These are phyloP conservation scores for Crotalus tigris DNA, from an alignment of 2,113 vertebrate species.

Conservation along the genomic window DNA sequence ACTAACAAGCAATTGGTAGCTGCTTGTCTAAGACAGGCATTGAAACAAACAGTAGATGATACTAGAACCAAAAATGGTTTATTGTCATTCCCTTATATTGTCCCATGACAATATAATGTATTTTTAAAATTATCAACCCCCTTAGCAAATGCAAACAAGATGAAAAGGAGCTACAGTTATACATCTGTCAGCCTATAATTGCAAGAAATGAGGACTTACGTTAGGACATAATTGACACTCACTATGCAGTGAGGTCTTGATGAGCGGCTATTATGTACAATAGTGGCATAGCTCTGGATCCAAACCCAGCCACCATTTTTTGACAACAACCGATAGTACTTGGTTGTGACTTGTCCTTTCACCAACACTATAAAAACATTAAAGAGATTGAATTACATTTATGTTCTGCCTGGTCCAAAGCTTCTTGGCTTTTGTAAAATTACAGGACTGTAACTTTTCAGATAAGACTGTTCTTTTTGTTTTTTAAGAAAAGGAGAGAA, in stretches of 20 bases:
- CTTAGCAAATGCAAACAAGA: not conserved
- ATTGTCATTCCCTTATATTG: not conserved
- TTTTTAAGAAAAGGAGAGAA: not conserved
- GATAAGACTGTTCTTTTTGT: rapidly evolving
- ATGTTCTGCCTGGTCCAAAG: not conserved
- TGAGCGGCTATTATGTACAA: conserved; percentile 93
- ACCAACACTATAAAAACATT: conserved; percentile 78
- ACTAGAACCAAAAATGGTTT: not conserved
- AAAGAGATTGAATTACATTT: conserved; percentile 12
- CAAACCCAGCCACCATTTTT: conserved; percentile 95
- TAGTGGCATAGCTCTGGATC: conserved; percentile 94
- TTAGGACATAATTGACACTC: conserved; percentile 96
- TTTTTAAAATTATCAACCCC: not conserved
- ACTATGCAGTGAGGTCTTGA: conserved; percentile 96
- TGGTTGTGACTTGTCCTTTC: conserved; percentile 94
- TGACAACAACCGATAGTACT: conserved; percentile 89
- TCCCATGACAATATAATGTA: not conserved
- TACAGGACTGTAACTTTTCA: not conserved
- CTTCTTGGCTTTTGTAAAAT: not conserved
- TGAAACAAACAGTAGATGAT: not conserved
- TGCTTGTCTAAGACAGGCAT: not conserved
- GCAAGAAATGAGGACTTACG: conserved; percentile 81
- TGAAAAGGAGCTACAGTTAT: not conserved
- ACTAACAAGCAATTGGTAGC: not conserved
- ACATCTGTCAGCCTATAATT: conserved; percentile 20